phyloP scores from a whole-genome alignment of 2,888 invertebrate genomes.

The Agelastica alni region DNA sequence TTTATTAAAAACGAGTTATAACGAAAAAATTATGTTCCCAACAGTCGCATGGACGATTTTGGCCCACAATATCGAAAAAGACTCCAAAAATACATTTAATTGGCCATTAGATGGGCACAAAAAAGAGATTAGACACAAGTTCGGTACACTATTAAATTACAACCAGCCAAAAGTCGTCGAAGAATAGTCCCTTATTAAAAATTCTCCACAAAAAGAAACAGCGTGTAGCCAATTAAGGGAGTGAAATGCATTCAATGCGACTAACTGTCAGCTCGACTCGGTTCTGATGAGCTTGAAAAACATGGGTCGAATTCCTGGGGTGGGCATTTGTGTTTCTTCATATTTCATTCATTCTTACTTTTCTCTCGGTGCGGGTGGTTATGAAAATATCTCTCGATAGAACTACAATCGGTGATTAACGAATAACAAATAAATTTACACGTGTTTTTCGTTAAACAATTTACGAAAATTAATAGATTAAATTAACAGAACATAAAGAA shows the following conservation, averaged over 20 bases:
- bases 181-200: slow-evolving; percentile 42
- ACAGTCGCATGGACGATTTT: too few relatives aligned
- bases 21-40: too few relatives aligned
- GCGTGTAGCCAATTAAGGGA: slow-evolving; percentile 43
- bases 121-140: slow-evolving; percentile 24
- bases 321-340: slow-evolving; percentile 25
- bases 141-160: slow-evolving; percentile 24
- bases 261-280: slow-evolving; percentile 33
- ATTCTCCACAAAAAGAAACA: slow-evolving; percentile 38
- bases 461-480: too few relatives aligned
- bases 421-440: too few relatives aligned
- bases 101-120: slow-evolving; percentile 19
- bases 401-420: neutral
- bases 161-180: slow-evolving; percentile 19
- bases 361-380: slow-evolving; percentile 29
- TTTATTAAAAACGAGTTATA: too few relatives aligned
- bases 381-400: neutral
- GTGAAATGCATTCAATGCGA: slow-evolving; percentile 41
- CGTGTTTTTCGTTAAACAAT: too few relatives aligned
- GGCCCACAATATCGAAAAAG: neutral
- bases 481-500: too few relatives aligned
- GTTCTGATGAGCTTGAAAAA: slow-evolving; percentile 42
- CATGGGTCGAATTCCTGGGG: slow-evolving; percentile 32
- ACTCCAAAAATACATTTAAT: slow-evolving; percentile 17
- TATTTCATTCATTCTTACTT: slow-evolving; percentile 4